Conservation (phyloP, 2,888 invertebrate genomes). For the Thelaira solivaga region DNA sequence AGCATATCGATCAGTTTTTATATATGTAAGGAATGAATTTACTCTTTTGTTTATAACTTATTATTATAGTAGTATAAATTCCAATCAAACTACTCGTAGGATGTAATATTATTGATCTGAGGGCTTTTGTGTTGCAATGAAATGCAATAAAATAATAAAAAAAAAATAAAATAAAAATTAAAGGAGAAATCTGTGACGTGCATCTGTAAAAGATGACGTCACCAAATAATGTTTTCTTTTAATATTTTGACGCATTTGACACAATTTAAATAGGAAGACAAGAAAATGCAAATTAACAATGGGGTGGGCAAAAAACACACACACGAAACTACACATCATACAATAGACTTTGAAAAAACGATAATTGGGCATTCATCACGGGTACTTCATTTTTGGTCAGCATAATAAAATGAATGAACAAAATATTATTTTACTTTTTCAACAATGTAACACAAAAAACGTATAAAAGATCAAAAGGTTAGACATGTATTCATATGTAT, state of each 20-base stretch:
- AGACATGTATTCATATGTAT: too few species aligned
- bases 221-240: neutral
- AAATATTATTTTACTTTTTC: neutral
- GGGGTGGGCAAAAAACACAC: conserved; percentile 38
- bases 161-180: neutral
- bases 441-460: conserved; percentile 16
- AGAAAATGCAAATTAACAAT: conserved; percentile 53
- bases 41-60: too few species aligned
- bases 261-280: neutral
- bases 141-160: too few species aligned
- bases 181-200: conserved; percentile 31
- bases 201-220: conserved; percentile 30
- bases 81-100: too few species aligned
- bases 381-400: conserved; percentile 9
- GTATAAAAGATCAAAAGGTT: neutral
- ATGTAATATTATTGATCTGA: too few species aligned
- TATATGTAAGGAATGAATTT: too few species aligned
- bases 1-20: too few species aligned
- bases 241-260: conserved; percentile 41
- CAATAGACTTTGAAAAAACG: conserved; percentile 48
- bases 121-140: too few species aligned
- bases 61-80: too few species aligned
- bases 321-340: conserved; percentile 1
- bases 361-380: conserved; percentile 55
- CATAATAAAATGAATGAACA: neutral